Conservation (phyloP, 2,888 invertebrate genomes). For the Tenodera sinensis region DNA sequence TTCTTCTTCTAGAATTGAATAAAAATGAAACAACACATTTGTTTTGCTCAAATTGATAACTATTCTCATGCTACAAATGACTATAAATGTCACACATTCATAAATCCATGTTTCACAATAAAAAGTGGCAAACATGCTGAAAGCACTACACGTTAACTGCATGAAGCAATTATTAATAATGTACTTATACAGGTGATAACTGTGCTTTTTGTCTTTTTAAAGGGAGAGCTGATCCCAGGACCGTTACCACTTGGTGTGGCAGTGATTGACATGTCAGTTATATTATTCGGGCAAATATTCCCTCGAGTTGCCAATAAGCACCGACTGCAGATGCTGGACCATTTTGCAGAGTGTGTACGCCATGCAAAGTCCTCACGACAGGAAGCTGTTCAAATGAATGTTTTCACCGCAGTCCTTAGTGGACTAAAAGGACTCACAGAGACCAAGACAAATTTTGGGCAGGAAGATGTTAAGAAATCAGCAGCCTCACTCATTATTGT, state of each 20-base stretch:
- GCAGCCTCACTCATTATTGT: conserved; percentile 77
- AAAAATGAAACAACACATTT: too few relatives aligned
- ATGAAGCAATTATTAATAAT: too few relatives aligned
- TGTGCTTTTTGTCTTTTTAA: conserved; percentile 18
- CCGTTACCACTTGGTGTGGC: conserved; percentile 92
- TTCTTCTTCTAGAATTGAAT: too few relatives aligned
- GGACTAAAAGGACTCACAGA: conserved; percentile 87
- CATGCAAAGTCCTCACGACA: conserved; percentile 90
- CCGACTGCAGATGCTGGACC: conserved; percentile 94
- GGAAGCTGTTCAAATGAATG: conserved; percentile 94
- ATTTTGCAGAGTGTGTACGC: conserved; percentile 91
- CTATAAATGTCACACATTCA: too few relatives aligned
- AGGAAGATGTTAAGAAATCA: conserved; percentile 85
- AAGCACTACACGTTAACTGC: too few relatives aligned
- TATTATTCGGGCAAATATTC: conserved; percentile 90
- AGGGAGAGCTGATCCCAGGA: conserved; percentile 64
- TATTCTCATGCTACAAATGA: too few relatives aligned
- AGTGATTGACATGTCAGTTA: conserved; percentile 92
- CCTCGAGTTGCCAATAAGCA: conserved; percentile 94
- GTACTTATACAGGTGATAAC: too few relatives aligned
- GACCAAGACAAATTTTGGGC: conserved; percentile 78
- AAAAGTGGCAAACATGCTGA: too few relatives aligned
- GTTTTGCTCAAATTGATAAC: too few relatives aligned
- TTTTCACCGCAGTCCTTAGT: conserved; percentile 87
- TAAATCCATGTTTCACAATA: too few relatives aligned